Percentiles rank a stretch among this genome's conserved stretches.
Evolutionary conservation across 1,140 invertebrate species (phyloP).

Genomic region (Macrostomum lignano): DNA sequence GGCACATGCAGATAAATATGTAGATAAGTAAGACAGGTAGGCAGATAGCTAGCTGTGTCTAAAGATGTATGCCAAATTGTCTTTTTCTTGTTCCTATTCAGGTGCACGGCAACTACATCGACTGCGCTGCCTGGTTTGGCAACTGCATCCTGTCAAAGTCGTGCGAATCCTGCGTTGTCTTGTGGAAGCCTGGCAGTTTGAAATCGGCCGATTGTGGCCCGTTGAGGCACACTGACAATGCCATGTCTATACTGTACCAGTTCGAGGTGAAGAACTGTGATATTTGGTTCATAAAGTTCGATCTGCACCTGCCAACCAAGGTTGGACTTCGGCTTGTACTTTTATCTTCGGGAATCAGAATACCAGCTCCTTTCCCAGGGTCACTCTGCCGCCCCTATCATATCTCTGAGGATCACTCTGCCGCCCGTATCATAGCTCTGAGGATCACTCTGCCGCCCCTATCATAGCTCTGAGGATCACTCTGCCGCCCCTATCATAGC

Average conservation of each 20-base stretch:
- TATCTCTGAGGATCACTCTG: no score
- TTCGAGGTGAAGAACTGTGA: conserved; percentile 1
- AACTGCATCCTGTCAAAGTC: conserved; percentile 1
- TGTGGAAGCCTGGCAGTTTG: neutral
- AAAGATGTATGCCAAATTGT: conserved; percentile 1
- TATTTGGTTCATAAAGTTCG: conserved; percentile 5
- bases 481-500: no score
- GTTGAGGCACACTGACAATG: no score
- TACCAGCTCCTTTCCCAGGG: neutral
- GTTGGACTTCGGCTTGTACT: neutral
- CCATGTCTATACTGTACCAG: conserved; percentile 1
- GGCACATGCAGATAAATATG: no score
- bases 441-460: no score
- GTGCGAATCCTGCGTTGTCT: neutral
- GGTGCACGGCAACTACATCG: conserved; percentile 6
- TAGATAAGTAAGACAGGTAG: neutral
- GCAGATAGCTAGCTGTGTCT: neutral
- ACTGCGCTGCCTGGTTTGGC: conserved; percentile 4
- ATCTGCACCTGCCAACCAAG: neutral
- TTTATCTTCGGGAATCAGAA: conserved; percentile 3
- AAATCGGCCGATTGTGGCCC: neutral
- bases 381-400: no score
- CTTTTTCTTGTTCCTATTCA: conserved; percentile 1
- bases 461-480: no score
- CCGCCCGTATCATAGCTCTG: no score